A percentile compares a stretch with the other conserved stretches of the same genome.
These are phyloP conservation scores for Orius laevigatus DNA, from an alignment of 1,140 invertebrate species.

Conservation along the genomic window DNA sequence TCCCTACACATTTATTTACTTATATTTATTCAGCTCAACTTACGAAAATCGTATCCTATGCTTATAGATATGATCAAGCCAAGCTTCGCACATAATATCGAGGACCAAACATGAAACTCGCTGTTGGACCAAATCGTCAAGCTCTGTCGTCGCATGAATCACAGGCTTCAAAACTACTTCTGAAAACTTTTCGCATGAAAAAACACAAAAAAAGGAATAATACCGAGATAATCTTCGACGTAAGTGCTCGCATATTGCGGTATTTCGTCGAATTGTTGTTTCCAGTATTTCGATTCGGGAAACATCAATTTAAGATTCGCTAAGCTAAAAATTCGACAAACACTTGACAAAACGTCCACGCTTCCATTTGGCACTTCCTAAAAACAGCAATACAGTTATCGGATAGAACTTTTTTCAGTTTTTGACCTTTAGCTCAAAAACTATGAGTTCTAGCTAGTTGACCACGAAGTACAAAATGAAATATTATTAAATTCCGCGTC, in stretches of 20 bases:
- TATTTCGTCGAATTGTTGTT: conserved; percentile 25
- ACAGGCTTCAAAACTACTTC: conserved; percentile 57
- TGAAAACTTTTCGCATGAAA: conserved; percentile 25
- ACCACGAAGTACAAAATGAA: no score
- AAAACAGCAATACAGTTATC: conserved; percentile 20
- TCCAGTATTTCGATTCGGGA: conserved; percentile 47
- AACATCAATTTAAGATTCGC: conserved; percentile 62
- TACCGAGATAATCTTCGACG: conserved; percentile 46
- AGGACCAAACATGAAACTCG: conserved; percentile 56
- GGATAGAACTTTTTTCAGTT: no score
- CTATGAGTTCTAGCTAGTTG: no score
- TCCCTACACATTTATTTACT: conserved; percentile 29
- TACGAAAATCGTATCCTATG: conserved; percentile 63
- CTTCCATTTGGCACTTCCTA: conserved; percentile 51
- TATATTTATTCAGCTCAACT: conserved; percentile 18
- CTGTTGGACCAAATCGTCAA: conserved; percentile 33
- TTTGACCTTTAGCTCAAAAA: no score
- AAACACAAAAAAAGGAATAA: not conserved
- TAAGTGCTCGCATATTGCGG: conserved; percentile 33
- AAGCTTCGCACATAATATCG: conserved; percentile 63
- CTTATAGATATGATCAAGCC: conserved; percentile 67
- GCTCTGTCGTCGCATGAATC: conserved; percentile 43
- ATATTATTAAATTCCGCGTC: no score
- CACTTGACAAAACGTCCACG: conserved; percentile 43
- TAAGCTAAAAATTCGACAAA: conserved; percentile 51